Percentiles rank a stretch among this genome's conserved stretches.
Evolutionary conservation across 1,140 invertebrate species (phyloP).

Genomic region (Leptonema lineaticorne): DNA sequence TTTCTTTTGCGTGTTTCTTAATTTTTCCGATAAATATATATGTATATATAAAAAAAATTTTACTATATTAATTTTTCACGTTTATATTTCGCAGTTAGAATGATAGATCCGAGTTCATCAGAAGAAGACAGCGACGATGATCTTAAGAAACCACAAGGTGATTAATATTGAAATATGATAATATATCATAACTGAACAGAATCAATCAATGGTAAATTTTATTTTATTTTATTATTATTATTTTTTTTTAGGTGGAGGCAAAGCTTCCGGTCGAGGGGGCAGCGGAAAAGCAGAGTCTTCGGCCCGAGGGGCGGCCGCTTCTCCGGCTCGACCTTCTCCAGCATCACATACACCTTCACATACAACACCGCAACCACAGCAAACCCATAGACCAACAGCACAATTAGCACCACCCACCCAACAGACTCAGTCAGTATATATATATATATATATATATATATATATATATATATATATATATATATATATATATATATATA

Average conservation of each 20-base stretch:
- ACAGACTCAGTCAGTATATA: slow-evolving; percentile 30
- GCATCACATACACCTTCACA: slow-evolving; percentile 8
- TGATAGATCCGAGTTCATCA: slow-evolving; percentile 88
- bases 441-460: neutral
- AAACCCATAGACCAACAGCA: slow-evolving; percentile 27
- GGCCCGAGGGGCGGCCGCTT: slow-evolving; percentile 38
- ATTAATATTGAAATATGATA: slow-evolving; percentile 1
- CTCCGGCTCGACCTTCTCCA: neutral
- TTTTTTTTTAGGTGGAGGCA: slow-evolving; percentile 9
- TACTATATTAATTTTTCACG: no score
- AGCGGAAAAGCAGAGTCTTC: slow-evolving; percentile 40
- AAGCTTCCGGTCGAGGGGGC: slow-evolving; percentile 33
- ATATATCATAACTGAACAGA: neutral
- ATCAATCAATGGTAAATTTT: neutral
- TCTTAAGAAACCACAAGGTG: slow-evolving; percentile 62
- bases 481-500: neutral
- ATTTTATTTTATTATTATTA: neutral
- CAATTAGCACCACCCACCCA: slow-evolving; percentile 37
- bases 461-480: neutral
- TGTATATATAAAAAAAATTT: no score
- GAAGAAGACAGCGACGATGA: slow-evolving; percentile 87
- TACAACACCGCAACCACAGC: slow-evolving; percentile 1
- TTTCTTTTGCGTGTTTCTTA: no score
- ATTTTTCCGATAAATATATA: no score
- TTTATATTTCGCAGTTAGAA: slow-evolving; percentile 53